These are phyloP conservation scores for Synaphobranchus kaupii DNA, from an alignment of 2,797 vertebrate species.

Conservation along the genomic window DNA sequence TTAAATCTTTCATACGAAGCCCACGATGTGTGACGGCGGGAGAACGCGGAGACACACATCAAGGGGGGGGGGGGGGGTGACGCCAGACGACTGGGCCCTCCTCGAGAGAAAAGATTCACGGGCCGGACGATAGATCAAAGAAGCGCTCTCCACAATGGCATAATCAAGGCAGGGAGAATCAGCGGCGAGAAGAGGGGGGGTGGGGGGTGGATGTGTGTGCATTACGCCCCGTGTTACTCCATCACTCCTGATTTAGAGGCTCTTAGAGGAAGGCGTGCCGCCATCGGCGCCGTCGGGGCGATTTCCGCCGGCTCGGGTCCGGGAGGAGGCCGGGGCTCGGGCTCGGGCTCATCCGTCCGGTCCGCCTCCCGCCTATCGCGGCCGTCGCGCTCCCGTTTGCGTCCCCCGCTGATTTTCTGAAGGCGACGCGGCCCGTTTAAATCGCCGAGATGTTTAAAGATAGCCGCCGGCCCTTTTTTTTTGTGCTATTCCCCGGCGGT, in stretches of 20 bases:
- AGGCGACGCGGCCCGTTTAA: not conserved
- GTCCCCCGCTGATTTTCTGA: not conserved
- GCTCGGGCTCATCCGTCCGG: not conserved
- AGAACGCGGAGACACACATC: slow-evolving; percentile 2
- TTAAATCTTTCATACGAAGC: slow-evolving; percentile 13
- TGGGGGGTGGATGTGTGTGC: not conserved
- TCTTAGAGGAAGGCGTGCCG: not conserved
- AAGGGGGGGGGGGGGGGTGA: not conserved
- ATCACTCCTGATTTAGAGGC: slow-evolving; percentile 10
- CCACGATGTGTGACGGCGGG: slow-evolving; percentile 21
- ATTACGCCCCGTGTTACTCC: not conserved
- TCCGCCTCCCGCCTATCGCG: not conserved
- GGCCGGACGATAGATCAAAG: slow-evolving; percentile 17
- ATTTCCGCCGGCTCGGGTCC: not conserved
- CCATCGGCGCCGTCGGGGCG: not conserved
- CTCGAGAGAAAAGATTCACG: not conserved
- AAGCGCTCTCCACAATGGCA: not conserved
- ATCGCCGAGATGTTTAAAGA: not conserved
- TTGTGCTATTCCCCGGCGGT: not conserved
- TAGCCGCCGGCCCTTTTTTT: not conserved
- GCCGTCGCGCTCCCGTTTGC: not conserved
- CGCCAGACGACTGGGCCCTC: not conserved
- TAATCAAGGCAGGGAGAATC: slow-evolving; percentile 21
- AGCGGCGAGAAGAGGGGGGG: not conserved
- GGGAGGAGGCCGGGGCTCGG: no score